phyloP scores from a whole-genome alignment of 2,113 vertebrate genomes.

The Butorides virescens region DNA sequence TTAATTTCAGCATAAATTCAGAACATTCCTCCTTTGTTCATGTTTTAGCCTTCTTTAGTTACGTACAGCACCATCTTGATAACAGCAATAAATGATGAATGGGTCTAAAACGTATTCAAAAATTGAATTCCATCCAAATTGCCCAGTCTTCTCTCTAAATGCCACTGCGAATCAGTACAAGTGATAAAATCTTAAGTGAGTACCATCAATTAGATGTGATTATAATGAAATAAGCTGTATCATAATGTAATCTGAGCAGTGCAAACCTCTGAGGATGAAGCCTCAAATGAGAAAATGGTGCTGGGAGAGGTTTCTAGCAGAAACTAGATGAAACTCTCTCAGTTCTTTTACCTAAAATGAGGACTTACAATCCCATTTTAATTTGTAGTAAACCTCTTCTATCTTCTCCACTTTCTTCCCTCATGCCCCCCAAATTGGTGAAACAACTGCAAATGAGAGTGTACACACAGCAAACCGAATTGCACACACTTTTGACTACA shows the following conservation, averaged over 20 bases:
- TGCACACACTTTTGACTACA: not conserved
- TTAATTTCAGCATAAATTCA: not conserved
- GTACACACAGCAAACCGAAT: not conserved
- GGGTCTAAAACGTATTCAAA: conserved; percentile 49
- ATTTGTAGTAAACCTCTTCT: not conserved
- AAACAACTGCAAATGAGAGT: not conserved
- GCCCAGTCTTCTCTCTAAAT: conserved; percentile 27
- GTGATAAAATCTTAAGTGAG: conserved; percentile 58
- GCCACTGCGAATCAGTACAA: conserved; percentile 32
- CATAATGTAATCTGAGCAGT: not conserved
- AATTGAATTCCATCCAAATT: conserved; percentile 59
- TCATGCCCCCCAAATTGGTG: not conserved
- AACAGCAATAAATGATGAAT: conserved; percentile 63
- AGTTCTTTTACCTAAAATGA: not conserved
- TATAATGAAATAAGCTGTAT: conserved; percentile 36
- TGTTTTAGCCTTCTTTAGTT: not conserved
- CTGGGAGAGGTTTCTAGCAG: not conserved
- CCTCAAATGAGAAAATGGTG: not conserved
- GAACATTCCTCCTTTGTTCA: not conserved
- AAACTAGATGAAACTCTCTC: not conserved
- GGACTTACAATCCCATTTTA: not conserved
- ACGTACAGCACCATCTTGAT: not conserved
- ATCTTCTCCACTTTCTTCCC: not conserved
- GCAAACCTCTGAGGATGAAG: not conserved
- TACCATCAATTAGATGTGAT: conserved; percentile 61